Base-by-base conservation (phyloP, 2,797 vertebrate genomes). In the Ibycter americanus region DNA sequence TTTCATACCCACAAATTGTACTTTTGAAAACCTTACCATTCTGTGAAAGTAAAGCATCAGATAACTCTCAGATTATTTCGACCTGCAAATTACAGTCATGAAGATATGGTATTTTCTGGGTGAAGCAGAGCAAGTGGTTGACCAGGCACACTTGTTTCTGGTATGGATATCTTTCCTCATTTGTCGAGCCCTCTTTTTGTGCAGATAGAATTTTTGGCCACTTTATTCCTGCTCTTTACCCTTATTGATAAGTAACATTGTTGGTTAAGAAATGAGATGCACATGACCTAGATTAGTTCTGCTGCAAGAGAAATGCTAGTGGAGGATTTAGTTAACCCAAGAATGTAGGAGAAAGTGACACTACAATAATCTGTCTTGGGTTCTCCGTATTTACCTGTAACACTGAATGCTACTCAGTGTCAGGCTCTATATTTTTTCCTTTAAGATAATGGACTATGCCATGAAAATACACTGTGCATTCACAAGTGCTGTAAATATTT, bases 271-370 rank as follows among this genome's bases (percentile, higher is more conserved):
- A 77, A 61, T 18, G 4, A 77, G 27, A 12, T 56, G 32, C 27
- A 49, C 8, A 5, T 31, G 55, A 54, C 20, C 0, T 2, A 87
- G 14, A 14, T 55, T 49, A 70, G 12, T 58, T 83, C 22, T 68
- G 26, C 14, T 59, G 11, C 31, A 63, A 80, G 29, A 51, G n/a
- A 77, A 80, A 46, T 56, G 58, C 9, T 29, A 54, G 26, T 4
- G 2, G 9, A 91, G 25, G 9, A 3, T 3, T 19, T 13, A 36
- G 8, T 40, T 77, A 61, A 52, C 1, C 3, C 3, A 2, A 61
- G 18, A 21, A 70, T 21, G 8, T 21, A 55, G 32, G 21, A 31
- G 12, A 56, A 83, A 78, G 8, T 15, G 9, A 29, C 22, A 21
- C 9, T 42, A 18, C 0, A 3, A 29, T 59, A 51, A 42, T 6